Conservation (phyloP, 2,888 invertebrate species). For the Campoplex nolae region DNA sequence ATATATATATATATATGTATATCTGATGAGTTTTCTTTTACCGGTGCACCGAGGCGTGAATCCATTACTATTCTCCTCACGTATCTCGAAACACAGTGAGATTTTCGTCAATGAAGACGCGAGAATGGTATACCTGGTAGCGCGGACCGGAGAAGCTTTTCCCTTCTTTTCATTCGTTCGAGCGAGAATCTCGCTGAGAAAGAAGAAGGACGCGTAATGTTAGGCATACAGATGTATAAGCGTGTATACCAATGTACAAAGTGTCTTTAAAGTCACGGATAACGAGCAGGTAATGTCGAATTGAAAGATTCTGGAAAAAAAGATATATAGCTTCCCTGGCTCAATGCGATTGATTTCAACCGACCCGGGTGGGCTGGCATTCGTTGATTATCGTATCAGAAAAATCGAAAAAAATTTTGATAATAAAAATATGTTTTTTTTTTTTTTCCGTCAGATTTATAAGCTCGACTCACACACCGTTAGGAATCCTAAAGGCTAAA, state of each 20-base stretch:
- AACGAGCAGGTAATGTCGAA: not conserved
- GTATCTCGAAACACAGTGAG: constrained; percentile 55
- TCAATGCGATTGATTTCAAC: not conserved
- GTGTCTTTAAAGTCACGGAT: not conserved
- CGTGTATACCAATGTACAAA: not conserved
- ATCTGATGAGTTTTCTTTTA: constrained; percentile 7
- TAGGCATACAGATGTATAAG: not conserved
- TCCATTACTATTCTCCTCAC: constrained; percentile 61
- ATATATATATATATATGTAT: not conserved
- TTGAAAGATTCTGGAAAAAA: not conserved
- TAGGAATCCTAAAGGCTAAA: not conserved
- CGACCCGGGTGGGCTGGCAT: not conserved
- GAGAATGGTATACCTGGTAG: constrained; percentile 27
- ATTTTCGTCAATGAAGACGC: constrained; percentile 59
- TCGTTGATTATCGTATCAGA: not conserved
- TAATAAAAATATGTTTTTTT: no score
- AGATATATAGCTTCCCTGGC: no score
- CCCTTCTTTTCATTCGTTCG: constrained; percentile 21
- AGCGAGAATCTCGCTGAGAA: constrained; percentile 24
- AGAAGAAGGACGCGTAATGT: constrained; percentile 7
- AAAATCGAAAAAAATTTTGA: not conserved
- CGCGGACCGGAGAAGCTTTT: constrained; percentile 20
- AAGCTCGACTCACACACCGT: not conserved
- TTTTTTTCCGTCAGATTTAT: not conserved
- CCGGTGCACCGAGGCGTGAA: constrained; percentile 50